Evolutionary conservation across 2,888 invertebrate species (phyloP), one percentile per base, ranked within the genome.

Genomic region (Achlya flavicornis): DNA sequence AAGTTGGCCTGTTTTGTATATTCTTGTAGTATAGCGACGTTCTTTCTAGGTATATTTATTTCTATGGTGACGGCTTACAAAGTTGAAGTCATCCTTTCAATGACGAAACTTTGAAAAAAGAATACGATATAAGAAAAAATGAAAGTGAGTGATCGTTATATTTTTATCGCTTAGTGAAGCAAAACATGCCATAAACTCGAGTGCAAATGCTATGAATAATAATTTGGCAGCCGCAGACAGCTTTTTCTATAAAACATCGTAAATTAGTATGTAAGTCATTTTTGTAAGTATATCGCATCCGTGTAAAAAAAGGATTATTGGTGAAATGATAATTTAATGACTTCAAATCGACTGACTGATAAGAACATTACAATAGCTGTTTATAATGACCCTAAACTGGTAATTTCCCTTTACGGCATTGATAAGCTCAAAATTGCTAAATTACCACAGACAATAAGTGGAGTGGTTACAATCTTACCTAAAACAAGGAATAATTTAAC

Each of bases 141-240:
- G 46, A 64, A 67, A 67, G 64, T 46, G 72, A 77, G 70, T 69
- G 74, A 61, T 66, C 68, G 71, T 77, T 64, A 71, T 63, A 64
- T 68, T 77, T 76, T 76, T 70, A 77, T 73, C 63, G 63, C 66
- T 61, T 57, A 57, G 61, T 19, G 19, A 19, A 53, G 53, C 10
- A 53, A 53, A 53, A 74, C 70, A 70, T 19, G 57, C 64, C 64
- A 62, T 61, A 63, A 19, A 32, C 12, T 26, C 63, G 65, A 61
- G 41, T 59, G 41, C 16, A 41, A n/a, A 10, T n/a, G 57, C 57
- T 67, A 67, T 65, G 64, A 66, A 60, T 69, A 68, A 67, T 66
- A n/a, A 58, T 48, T 65, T 66, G 58, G 63, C 65, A 64, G 62
- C 58, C 62, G 53, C 57, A 10, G 53, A 53, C 53, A 53, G 53